Conservation (phyloP, 2,797 vertebrate genomes). For the Gobionotothen gibberifrons region DNA sequence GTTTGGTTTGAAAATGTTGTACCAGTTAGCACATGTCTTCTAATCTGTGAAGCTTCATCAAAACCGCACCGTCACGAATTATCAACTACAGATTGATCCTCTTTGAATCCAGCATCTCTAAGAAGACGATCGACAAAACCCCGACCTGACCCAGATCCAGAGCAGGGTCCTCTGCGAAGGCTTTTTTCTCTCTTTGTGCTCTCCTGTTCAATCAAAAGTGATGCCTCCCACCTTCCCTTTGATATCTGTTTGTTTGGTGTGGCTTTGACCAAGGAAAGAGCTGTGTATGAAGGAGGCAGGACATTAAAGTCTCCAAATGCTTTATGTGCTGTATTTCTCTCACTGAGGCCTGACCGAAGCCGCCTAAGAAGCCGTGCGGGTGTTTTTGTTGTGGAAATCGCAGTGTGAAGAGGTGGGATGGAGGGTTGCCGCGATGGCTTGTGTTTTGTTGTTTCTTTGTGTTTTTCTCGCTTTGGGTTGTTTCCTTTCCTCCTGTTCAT, state of each 20-base stretch:
- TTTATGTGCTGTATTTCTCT: constrained; percentile 37
- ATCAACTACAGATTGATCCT: constrained; percentile 13
- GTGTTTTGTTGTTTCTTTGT: constrained; percentile 67
- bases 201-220: constrained; percentile 38
- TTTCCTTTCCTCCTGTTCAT: constrained; percentile 36
- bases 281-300: constrained; percentile 31
- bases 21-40: neutral
- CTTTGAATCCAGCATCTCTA: neutral
- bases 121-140: constrained; percentile 6
- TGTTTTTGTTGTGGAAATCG: constrained; percentile 77
- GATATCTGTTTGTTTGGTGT: constrained; percentile 62
- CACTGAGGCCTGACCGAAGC: constrained; percentile 47
- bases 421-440: constrained; percentile 51
- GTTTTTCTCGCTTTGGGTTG: constrained; percentile 61
- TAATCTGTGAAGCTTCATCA: neutral
- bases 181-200: constrained; percentile 23
- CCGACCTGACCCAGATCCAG: constrained; percentile 41
- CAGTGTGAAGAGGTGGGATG: constrained; percentile 57
- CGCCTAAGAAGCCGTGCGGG: constrained; percentile 23
- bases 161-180: constrained; percentile 42
- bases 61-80: neutral
- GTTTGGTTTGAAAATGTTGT: neutral
- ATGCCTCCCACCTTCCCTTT: constrained; percentile 57
- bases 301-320: constrained; percentile 40
- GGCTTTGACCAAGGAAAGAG: constrained; percentile 44